phyloP scores from a whole-genome alignment of 2,888 invertebrate genomes.

The Pheosia gnoma region DNA sequence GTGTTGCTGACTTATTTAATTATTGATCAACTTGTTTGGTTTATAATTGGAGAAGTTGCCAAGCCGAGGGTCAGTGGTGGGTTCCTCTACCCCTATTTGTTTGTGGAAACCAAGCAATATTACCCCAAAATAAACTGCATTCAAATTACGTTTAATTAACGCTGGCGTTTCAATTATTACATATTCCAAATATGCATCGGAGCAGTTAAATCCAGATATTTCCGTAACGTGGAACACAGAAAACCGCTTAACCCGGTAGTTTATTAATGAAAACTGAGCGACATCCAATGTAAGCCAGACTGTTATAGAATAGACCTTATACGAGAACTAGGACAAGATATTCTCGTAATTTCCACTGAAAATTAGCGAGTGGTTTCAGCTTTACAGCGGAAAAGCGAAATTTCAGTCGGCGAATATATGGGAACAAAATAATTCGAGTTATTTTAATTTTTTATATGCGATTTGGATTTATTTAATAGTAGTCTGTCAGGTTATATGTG shows the following conservation, averaged over 20 bases:
- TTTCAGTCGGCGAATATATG: conserved; percentile 7
- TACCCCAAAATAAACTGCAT: neutral
- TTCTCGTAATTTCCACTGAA: conserved; percentile 36
- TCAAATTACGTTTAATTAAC: conserved; percentile 43
- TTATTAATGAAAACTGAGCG: conserved; percentile 83
- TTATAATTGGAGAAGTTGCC: too few relatives aligned
- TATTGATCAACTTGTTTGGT: too few relatives aligned
- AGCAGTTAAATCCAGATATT: conserved; percentile 51
- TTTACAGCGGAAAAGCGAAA: conserved; percentile 33
- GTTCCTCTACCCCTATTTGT: too few relatives aligned
- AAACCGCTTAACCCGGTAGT: conserved; percentile 79
- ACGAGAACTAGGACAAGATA: conserved; percentile 76
- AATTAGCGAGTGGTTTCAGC: conserved; percentile 23
- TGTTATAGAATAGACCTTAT: conserved; percentile 69
- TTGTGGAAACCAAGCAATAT: too few relatives aligned
- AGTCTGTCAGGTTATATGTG: too few relatives aligned
- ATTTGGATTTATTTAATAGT: too few relatives aligned
- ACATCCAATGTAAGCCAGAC: conserved; percentile 66
- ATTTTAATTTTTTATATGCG: too few relatives aligned
- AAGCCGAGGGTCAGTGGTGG: too few relatives aligned
- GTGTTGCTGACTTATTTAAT: too few relatives aligned
- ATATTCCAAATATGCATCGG: conserved; percentile 45
- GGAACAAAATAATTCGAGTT: neutral
- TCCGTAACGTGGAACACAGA: conserved; percentile 70
- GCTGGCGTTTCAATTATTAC: conserved; percentile 36